Base-by-base conservation (phyloP, 2,888 invertebrate genomes). In the Helobdella robusta region DNA sequence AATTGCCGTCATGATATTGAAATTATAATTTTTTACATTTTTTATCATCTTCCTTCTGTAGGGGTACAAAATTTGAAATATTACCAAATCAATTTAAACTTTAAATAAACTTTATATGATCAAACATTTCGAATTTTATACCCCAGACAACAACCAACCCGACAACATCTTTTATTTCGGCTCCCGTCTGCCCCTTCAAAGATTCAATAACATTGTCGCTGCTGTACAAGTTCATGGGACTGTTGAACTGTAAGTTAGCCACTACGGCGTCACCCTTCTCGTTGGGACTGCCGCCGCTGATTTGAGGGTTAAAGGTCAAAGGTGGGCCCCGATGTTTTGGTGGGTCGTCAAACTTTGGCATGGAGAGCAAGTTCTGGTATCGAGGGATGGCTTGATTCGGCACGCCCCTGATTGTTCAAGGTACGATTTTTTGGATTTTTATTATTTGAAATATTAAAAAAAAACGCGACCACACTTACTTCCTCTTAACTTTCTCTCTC, bases 201-300 rank as follows among this genome's bases (percentile, higher is more conserved):
- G 73, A 73, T 25, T 74, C 72, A n/a, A 68, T 52, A 5, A 74
- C 76, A 68, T 73, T 76, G 15, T 75, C 72, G 23, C 71, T 70
- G 23, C 77, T 76, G 68, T 78, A 78, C 68, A 78, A 70, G 25
- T 72, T 67, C 30, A 78, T 66, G 1, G 78, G 78, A 1, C 74
- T 73, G 69, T 78, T 78, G 69, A 78, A 78, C 67, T 77, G 76
- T 46, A 73, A 64, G 65, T 72, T 71, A 11, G 68, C 68, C n/a
- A 70, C 69, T 25, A 66, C 64, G 2, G 67, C 68, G 11, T 66
- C 66, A 15, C 66, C 68, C 15, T 61, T 15, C n/a, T 35, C 28
- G 5, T 28, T 32, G n/a, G n/a, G n/a, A n/a, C n/a, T n/a, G n/a
- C n/a, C n/a, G n/a, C n/a, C n/a, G n/a, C n/a, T n/a, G n/a, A n/a